phyloP scores from a whole-genome alignment of 2,797 vertebrate genomes.

The Alfaro cultratus region DNA sequence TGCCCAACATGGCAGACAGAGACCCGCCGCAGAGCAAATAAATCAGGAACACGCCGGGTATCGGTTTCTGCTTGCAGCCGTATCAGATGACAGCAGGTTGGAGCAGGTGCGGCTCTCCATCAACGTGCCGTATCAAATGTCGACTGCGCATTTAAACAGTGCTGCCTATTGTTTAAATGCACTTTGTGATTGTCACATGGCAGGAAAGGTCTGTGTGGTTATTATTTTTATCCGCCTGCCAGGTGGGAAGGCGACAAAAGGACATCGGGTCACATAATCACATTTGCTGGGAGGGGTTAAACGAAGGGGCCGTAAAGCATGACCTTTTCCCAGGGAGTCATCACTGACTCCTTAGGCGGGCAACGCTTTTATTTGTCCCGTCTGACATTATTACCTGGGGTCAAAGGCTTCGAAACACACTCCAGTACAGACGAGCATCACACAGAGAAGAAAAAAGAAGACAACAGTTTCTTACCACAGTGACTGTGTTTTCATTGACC shows the following conservation, averaged over 20 bases:
- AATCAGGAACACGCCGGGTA: not conserved
- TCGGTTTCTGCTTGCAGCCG: conserved; percentile 5
- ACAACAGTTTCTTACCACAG: not conserved
- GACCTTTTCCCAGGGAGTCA: conserved; percentile 49
- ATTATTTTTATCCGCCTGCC: conserved; percentile 16
- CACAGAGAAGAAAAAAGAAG: not conserved
- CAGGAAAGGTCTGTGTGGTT: not conserved
- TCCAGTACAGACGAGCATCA: not conserved
- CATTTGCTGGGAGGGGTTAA: conserved; percentile 62
- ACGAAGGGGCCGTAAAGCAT: conserved; percentile 28
- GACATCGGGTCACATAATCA: conserved; percentile 49
- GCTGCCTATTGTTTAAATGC: conserved; percentile 7
- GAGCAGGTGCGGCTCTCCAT: not conserved
- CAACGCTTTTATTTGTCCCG: conserved; percentile 53
- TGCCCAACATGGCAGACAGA: conserved; percentile 9
- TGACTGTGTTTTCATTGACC: too few species aligned
- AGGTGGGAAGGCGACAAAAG: conserved; percentile 11
- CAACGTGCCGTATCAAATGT: not conserved
- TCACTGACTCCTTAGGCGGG: conserved; percentile 15
- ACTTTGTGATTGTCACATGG: not conserved
- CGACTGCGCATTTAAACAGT: not conserved
- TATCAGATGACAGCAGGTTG: conserved; percentile 31
- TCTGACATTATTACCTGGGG: conserved; percentile 34
- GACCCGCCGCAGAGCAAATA: conserved; percentile 7
- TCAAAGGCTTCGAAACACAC: conserved; percentile 29